Percentiles rank a stretch among this genome's conserved stretches.
Evolutionary conservation across 2,888 invertebrate species (phyloP).

Genomic region (Temnothorax unifasciatus): DNA sequence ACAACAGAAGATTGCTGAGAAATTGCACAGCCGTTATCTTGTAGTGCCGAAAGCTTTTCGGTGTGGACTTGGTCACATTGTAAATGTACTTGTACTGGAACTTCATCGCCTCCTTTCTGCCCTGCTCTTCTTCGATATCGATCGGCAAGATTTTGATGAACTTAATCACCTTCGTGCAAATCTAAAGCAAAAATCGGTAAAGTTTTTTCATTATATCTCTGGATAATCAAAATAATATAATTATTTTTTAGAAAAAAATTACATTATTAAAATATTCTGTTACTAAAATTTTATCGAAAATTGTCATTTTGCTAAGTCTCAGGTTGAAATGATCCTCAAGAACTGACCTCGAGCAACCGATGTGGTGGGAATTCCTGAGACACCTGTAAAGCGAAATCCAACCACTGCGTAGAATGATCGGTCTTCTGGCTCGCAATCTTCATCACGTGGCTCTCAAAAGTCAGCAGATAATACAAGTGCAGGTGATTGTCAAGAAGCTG

Average conservation of each 20-base stretch:
- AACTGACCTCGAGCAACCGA: constrained; percentile 87
- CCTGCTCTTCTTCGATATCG: constrained; percentile 88
- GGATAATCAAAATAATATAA: neutral
- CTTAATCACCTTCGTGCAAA: constrained; percentile 89
- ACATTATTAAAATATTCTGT: neutral
- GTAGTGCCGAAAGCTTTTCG: constrained; percentile 94
- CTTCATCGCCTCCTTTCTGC: constrained; percentile 62
- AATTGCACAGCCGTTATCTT: constrained; percentile 93
- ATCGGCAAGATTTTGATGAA: constrained; percentile 90
- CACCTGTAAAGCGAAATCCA: constrained; percentile 91
- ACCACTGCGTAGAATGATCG: constrained; percentile 74
- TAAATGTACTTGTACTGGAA: constrained; percentile 87
- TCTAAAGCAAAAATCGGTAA: neutral
- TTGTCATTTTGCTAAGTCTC: neutral
- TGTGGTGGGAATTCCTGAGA: constrained; percentile 90
- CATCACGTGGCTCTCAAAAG: constrained; percentile 91
- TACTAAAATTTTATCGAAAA: constrained; percentile 8
- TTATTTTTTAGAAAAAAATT: neutral
- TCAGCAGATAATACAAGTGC: constrained; percentile 91
- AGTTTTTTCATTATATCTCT: neutral
- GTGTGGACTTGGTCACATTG: constrained; percentile 89
- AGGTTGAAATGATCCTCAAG: neutral
- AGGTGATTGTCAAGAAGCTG: constrained; percentile 91
- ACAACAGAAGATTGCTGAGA: constrained; percentile 90
- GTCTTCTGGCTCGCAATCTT: constrained; percentile 74